Conservation (phyloP, 2,888 invertebrate species). For the Thumatha senex region DNA sequence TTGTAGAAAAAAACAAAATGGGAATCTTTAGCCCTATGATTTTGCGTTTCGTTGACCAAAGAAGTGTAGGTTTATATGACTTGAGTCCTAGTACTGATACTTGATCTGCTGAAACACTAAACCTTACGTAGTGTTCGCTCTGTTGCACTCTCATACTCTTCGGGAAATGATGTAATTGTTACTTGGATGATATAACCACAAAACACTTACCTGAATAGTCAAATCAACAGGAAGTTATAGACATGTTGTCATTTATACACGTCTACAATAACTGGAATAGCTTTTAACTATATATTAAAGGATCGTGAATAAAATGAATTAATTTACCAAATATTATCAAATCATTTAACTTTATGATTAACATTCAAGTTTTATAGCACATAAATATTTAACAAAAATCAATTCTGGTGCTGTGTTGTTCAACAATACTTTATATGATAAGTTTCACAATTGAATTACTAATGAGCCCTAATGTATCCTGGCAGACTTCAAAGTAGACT, state of each 20-base stretch:
- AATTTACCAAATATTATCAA: too few relatives aligned
- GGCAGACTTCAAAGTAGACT: too few relatives aligned
- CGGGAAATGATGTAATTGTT: conserved; percentile 1
- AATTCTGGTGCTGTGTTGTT: too few relatives aligned
- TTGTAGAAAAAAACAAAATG: too few relatives aligned
- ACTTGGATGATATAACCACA: background rate
- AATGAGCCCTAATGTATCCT: too few relatives aligned
- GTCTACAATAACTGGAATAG: background rate
- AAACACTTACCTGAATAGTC: background rate
- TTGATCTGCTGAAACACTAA: conserved; percentile 4
- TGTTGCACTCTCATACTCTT: conserved; percentile 4
- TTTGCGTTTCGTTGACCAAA: too few relatives aligned
- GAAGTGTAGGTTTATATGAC: too few relatives aligned
- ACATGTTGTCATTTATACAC: background rate
- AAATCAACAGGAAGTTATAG: background rate
- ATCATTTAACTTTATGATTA: background rate
- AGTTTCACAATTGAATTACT: too few relatives aligned
- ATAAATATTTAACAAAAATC: background rate
- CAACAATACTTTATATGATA: too few relatives aligned
- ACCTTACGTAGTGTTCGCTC: background rate
- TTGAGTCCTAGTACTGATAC: background rate
- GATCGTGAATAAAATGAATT: too few relatives aligned
- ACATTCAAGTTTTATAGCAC: background rate
- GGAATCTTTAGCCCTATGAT: too few relatives aligned
- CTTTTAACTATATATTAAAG: background rate